Base-by-base conservation (phyloP, 2,113 vertebrate genomes). In the Chaenocephalus aceratus region DNA sequence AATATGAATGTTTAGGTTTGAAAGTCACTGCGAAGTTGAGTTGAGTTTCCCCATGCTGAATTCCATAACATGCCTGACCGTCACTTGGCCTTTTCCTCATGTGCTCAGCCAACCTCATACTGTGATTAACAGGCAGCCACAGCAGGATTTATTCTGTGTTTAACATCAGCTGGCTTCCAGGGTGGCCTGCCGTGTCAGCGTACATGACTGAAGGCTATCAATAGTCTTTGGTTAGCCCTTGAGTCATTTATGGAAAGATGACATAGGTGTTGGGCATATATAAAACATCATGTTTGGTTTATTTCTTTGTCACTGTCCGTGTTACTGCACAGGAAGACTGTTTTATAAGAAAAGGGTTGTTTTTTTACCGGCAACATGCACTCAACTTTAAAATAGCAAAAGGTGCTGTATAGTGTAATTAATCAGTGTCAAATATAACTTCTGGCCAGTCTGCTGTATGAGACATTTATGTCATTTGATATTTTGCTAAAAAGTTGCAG, bases 321-420 rank as follows among this genome's bases (percentile, higher is more conserved):
- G 52, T 63, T 45, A n/a, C 70, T 58, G 59, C 57, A 53, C 36
- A 68, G 62, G 44, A 53, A 41, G 36, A 36, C 34, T 34, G 52
- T 79, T 82, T 72, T 72, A 82, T 52, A 69, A 44, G 75, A 18
- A 74, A 79, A 52, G 21, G 11, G 41, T 15, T 9, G 30, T 58
- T 58, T 58, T 30, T 58, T 34, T 46, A 66, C 30, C 61, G 58
- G 68, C 41, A 66, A 74, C 5, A 76, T 1, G 5, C 58, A 59
- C 52, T 82, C 15, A 68, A 69, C 67, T 68, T 34, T 57, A 60
- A 64, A 77, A 80, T 3, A 76, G 54, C 65, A 14, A 14, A 3
- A 23, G 57, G 70, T 56, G 57, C 59, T 72, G 8, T 9, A 41
- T 30, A 36, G 54, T 59, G 64, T 72, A 72, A 78, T 86, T 75